Evolutionary conservation across 2,113 vertebrate species (phyloP).

Genomic region (Corythaeola cristata): DNA sequence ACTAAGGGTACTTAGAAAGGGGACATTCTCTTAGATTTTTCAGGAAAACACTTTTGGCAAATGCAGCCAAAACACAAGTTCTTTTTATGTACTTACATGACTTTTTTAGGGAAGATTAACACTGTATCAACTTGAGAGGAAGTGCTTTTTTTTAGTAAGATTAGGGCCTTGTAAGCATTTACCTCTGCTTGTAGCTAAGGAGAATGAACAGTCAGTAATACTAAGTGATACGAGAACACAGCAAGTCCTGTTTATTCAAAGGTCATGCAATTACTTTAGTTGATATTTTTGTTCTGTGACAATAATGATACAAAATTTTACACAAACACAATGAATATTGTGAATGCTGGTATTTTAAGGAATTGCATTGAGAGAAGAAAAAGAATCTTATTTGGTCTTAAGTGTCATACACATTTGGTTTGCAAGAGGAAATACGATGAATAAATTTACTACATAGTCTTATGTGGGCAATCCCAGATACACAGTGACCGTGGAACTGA

Average conservation of each 20-base stretch:
- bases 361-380: neutral
- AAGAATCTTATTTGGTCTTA: neutral
- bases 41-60: neutral
- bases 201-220: neutral
- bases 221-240: neutral
- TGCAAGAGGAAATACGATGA: neutral
- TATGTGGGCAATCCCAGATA: neutral
- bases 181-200: neutral
- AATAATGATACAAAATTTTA: neutral
- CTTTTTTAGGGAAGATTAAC: neutral
- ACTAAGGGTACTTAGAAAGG: neutral
- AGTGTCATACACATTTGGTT: neutral
- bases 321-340: neutral
- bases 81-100: neutral
- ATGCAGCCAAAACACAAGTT: neutral
- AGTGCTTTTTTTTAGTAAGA: neutral
- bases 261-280: neutral
- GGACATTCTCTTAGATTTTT: neutral
- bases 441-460: neutral
- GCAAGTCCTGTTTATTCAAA: neutral
- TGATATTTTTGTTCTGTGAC: conserved; percentile 1
- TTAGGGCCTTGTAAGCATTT: neutral
- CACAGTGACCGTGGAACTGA: neutral
- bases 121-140: neutral
- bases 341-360: neutral